A percentile compares a stretch with the other conserved stretches of the same genome.
phyloP scores from a whole-genome alignment of 2,113 vertebrate species.

The Ceuthmochares aereus region DNA sequence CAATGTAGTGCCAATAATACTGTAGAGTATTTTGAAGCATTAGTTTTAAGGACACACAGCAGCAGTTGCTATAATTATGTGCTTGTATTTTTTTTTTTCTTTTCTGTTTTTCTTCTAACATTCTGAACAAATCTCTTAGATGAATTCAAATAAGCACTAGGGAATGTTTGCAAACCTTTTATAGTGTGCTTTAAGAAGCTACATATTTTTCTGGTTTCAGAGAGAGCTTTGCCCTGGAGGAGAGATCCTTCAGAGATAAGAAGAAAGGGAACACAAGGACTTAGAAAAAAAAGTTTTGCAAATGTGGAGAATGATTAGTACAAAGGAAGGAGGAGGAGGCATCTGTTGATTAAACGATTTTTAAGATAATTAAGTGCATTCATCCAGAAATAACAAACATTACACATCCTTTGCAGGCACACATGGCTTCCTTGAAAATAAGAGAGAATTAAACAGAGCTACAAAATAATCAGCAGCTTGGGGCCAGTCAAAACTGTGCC shows the following conservation, averaged over 20 bases:
- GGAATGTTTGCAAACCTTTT: slow-evolving; percentile 64
- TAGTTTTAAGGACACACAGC: background rate
- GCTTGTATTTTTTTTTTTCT: background rate
- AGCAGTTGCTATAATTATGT: slow-evolving; percentile 38
- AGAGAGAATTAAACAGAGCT: slow-evolving; percentile 67
- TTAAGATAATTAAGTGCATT: slow-evolving; percentile 82
- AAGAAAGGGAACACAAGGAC: slow-evolving; percentile 70
- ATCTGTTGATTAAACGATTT: slow-evolving; percentile 80
- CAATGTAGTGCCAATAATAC: background rate
- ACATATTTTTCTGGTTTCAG: slow-evolving; percentile 37
- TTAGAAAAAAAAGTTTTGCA: slow-evolving; percentile 8
- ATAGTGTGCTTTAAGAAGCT: slow-evolving; percentile 53
- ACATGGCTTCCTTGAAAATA: slow-evolving; percentile 73
- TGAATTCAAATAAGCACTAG: slow-evolving; percentile 46
- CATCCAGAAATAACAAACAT: slow-evolving; percentile 81
- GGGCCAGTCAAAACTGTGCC: slow-evolving; percentile 42
- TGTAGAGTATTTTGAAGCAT: background rate
- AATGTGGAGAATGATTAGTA: slow-evolving; percentile 72
- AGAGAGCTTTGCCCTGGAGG: slow-evolving; percentile 69
- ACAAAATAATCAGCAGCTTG: slow-evolving; percentile 68
- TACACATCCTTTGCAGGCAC: slow-evolving; percentile 72
- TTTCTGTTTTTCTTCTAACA: background rate
- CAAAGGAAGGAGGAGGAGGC: slow-evolving; percentile 75
- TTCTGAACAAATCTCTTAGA: slow-evolving; percentile 20
- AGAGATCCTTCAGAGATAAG: slow-evolving; percentile 70